phyloP scores from a whole-genome alignment of 2,113 vertebrate species.

The Phaethornis superciliosus region DNA sequence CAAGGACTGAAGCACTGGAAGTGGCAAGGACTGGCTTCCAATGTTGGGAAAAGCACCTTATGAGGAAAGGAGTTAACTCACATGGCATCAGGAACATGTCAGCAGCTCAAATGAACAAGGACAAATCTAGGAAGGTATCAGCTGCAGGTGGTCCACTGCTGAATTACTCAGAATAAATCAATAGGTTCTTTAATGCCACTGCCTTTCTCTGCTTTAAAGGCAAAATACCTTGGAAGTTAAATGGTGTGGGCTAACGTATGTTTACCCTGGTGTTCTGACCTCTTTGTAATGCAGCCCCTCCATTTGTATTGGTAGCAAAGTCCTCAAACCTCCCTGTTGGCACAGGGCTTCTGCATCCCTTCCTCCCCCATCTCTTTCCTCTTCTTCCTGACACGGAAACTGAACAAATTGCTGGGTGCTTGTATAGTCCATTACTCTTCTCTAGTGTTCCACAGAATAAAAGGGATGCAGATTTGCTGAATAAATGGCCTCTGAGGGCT shows the following conservation, averaged over 20 bases:
- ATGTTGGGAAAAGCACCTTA: background rate
- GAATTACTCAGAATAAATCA: background rate
- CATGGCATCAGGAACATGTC: background rate
- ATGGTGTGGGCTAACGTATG: background rate
- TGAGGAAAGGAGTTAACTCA: background rate
- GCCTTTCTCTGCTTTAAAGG: background rate
- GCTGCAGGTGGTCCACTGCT: accelerated
- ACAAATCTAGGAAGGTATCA: background rate
- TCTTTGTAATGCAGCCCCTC: background rate
- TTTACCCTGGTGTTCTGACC: background rate
- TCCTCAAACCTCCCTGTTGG: background rate
- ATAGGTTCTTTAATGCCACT: background rate
- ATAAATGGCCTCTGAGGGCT: background rate
- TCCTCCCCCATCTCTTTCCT: background rate
- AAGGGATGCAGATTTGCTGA: background rate
- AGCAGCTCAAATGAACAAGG: background rate
- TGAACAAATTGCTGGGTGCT: accelerated
- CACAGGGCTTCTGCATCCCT: background rate
- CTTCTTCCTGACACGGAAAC: background rate
- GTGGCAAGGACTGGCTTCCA: background rate
- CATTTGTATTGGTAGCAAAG: background rate
- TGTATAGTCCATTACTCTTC: background rate
- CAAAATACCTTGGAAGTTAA: background rate
- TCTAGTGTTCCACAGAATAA: background rate
- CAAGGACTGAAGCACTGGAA: background rate